A percentile compares a stretch with the other conserved stretches of the same genome.
Conservation (phyloP, 2,797 vertebrate species). For the Ceryle rudis region DNA sequence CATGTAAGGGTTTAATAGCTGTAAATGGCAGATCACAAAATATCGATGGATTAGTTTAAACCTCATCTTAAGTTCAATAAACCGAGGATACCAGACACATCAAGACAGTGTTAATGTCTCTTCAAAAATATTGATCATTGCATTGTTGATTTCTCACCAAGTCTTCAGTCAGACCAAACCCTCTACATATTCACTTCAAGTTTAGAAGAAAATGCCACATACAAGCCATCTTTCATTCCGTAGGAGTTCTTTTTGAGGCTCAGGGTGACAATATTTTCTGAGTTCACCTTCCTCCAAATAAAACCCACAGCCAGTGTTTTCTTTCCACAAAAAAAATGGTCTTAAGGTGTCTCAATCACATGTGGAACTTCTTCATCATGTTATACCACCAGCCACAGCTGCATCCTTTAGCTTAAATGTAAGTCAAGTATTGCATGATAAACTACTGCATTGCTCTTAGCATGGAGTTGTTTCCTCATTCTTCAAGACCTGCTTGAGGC, state of each 20-base stretch:
- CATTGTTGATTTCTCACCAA: not conserved
- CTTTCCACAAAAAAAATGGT: not conserved
- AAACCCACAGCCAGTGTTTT: not conserved
- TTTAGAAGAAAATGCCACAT: not conserved
- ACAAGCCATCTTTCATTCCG: not conserved
- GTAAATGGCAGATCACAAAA: not conserved
- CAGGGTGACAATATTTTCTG: not conserved
- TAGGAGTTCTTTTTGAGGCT: not conserved
- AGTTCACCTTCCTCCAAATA: not conserved
- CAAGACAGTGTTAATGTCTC: not conserved
- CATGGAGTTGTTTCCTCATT: not conserved
- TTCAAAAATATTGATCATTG: constrained; percentile 21
- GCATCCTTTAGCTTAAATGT: not conserved
- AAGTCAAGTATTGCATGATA: not conserved
- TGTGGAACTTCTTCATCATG: not conserved
- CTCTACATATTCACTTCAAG: not conserved
- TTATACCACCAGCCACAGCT: not conserved
- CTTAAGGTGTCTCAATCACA: not conserved
- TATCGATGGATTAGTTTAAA: not conserved
- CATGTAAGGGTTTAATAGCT: not conserved
- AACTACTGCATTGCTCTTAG: not conserved
- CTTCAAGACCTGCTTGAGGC: not conserved
- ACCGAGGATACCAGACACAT: not conserved
- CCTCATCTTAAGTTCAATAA: not conserved
- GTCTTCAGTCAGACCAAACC: not conserved